Evolutionary conservation across 2,113 vertebrate species (phyloP).

Genomic region (Ovis canadensis): DNA sequence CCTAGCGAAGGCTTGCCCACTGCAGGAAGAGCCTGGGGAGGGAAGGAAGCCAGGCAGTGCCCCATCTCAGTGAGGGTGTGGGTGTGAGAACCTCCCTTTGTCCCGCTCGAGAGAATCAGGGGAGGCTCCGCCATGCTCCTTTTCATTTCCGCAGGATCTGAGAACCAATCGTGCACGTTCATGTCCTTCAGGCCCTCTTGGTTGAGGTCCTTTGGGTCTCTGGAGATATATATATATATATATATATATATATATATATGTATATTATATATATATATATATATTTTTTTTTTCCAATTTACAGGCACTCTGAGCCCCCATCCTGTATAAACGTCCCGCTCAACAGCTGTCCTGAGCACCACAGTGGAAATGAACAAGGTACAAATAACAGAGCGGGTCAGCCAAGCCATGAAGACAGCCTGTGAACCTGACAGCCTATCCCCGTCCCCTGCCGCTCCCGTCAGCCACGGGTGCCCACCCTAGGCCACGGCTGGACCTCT

Average conservation of each 20-base stretch:
- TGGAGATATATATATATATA: not conserved
- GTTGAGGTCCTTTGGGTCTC: not conserved
- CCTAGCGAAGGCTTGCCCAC: not conserved
- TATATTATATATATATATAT: too few species aligned
- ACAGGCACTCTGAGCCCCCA: not conserved
- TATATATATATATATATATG: not conserved
- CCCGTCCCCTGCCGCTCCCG: fast-evolving
- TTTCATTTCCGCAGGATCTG: not conserved
- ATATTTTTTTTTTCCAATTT: not conserved
- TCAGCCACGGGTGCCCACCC: not conserved
- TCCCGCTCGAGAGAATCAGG: not conserved
- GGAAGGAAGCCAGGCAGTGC: not conserved
- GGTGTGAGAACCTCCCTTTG: not conserved
- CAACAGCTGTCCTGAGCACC: not conserved
- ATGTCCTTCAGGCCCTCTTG: not conserved
- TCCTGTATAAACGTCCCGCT: not conserved
- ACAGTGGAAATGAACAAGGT: not conserved
- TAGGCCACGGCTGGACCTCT: not conserved
- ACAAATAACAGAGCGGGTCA: not conserved
- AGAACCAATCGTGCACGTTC: not conserved
- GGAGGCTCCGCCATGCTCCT: not conserved
- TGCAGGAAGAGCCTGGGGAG: not conserved
- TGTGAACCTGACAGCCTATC: fast-evolving
- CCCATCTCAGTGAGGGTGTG: not conserved
- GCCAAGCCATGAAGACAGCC: not conserved